A percentile compares a stretch with the other conserved stretches of the same genome.
Conservation (phyloP, 1,140 invertebrate genomes). For the Whitmania pigra region DNA sequence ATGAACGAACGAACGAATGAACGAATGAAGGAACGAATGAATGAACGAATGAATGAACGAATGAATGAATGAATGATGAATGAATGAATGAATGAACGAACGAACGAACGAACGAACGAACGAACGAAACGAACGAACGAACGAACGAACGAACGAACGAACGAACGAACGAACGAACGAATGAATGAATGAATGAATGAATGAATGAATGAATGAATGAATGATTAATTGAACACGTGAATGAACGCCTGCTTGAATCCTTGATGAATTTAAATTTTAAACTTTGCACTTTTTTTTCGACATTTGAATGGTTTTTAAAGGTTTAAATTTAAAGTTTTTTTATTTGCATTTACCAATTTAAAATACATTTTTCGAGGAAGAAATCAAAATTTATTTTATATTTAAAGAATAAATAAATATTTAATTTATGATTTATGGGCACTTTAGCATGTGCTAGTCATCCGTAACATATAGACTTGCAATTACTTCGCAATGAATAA, state of each 20-base stretch:
- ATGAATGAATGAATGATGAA: neutral
- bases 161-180: neutral
- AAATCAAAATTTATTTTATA: conserved; percentile 13
- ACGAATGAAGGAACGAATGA: too few species aligned
- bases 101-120: neutral
- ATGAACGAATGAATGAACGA: too few species aligned
- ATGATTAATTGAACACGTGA: neutral
- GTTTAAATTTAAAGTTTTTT: neutral
- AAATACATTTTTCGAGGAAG: neutral
- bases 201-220: conserved; percentile 1
- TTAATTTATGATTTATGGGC: too few species aligned
- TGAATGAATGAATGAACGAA: conserved; percentile 3
- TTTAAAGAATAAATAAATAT: neutral
- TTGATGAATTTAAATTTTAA: neutral
- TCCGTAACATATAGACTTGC: too few species aligned
- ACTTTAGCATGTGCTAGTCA: too few species aligned
- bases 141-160: neutral
- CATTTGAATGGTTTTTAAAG: neutral
- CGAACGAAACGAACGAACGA: neutral
- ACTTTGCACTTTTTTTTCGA: neutral
- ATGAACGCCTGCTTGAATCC: neutral
- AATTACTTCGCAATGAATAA: too few species aligned
- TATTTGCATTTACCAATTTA: conserved; percentile 15
- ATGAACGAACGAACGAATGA: too few species aligned
- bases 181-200: too few species aligned